Percentiles rank a stretch among this genome's conserved stretches.
These are phyloP conservation scores for Tamandua tetradactyla DNA, from an alignment of 2,797 vertebrate genomes.

Conservation along the genomic window DNA sequence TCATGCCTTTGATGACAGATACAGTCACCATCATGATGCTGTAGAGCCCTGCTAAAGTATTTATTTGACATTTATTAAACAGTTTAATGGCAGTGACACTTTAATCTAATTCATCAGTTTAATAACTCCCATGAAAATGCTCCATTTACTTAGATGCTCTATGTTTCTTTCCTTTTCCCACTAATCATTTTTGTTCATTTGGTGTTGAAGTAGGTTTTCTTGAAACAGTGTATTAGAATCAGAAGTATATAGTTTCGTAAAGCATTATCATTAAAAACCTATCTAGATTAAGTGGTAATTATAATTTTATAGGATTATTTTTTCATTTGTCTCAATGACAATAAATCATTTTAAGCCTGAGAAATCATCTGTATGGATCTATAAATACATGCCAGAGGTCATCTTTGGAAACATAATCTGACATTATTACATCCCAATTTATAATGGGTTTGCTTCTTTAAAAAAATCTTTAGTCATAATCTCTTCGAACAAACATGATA, in stretches of 20 bases:
- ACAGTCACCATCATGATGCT: constrained; percentile 54
- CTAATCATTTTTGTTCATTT: constrained; percentile 78
- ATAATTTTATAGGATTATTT: constrained; percentile 75
- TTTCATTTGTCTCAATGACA: constrained; percentile 83
- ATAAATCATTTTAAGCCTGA: constrained; percentile 79
- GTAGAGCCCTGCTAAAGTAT: constrained; percentile 60
- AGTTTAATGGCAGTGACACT: constrained; percentile 83
- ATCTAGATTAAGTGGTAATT: constrained; percentile 70
- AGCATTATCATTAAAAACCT: constrained; percentile 67
- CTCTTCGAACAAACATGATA: constrained; percentile 82
- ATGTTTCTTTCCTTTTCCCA: constrained; percentile 70
- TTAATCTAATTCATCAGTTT: constrained; percentile 80
- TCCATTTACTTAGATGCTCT: constrained; percentile 78
- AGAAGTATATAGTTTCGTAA: constrained; percentile 67
- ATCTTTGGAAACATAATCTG: constrained; percentile 81
- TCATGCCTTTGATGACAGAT: constrained; percentile 14
- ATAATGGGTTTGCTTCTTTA: constrained; percentile 70
- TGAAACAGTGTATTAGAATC: constrained; percentile 61
- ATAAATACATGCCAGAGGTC: constrained; percentile 81
- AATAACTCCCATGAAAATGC: constrained; percentile 81
- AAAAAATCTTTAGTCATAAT: constrained; percentile 86
- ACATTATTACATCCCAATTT: constrained; percentile 82
- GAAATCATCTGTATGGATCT: constrained; percentile 73
- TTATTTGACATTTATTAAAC: constrained; percentile 83
- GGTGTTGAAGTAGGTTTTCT: constrained; percentile 19